phyloP scores from a whole-genome alignment of 2,888 invertebrate species.

The Lordiphosa andalusiaca region DNA sequence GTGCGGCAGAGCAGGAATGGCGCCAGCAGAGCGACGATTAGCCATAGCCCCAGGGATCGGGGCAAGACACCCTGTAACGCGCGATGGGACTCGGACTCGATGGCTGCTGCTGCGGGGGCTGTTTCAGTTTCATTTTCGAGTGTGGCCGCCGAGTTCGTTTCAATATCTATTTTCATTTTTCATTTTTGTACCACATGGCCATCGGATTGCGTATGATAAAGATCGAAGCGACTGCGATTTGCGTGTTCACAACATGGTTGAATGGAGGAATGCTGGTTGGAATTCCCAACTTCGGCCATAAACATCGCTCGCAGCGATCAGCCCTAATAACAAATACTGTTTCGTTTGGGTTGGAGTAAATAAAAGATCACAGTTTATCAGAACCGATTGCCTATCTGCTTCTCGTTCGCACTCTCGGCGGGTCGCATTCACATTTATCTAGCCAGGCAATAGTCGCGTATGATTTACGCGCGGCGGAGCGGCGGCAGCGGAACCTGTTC shows the following conservation, averaged over 20 bases:
- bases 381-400: constrained; percentile 16
- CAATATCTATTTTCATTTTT: constrained; percentile 49
- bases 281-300: constrained; percentile 3
- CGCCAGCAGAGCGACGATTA: constrained; percentile 43
- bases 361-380: constrained; percentile 29
- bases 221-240: constrained; percentile 1
- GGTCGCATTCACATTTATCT: constrained; percentile 26
- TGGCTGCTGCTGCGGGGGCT: constrained; percentile 7
- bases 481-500: constrained; percentile 39
- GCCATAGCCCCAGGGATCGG: constrained; percentile 36
- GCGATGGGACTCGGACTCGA: not conserved
- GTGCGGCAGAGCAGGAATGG: constrained; percentile 38
- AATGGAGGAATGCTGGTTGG: not conserved
- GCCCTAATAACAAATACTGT: constrained; percentile 8
- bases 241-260: not conserved
- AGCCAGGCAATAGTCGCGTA: constrained; percentile 1
- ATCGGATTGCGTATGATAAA: constrained; percentile 22
- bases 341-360: constrained; percentile 22
- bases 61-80: not conserved
- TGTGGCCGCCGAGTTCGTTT: constrained; percentile 26
- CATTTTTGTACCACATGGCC: constrained; percentile 53
- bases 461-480: constrained; percentile 8
- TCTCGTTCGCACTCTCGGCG: constrained; percentile 14
- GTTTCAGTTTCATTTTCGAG: constrained; percentile 24
- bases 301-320: constrained; percentile 6